phyloP scores from a whole-genome alignment of 2,888 invertebrate species.

The Sipunculus nudus region DNA sequence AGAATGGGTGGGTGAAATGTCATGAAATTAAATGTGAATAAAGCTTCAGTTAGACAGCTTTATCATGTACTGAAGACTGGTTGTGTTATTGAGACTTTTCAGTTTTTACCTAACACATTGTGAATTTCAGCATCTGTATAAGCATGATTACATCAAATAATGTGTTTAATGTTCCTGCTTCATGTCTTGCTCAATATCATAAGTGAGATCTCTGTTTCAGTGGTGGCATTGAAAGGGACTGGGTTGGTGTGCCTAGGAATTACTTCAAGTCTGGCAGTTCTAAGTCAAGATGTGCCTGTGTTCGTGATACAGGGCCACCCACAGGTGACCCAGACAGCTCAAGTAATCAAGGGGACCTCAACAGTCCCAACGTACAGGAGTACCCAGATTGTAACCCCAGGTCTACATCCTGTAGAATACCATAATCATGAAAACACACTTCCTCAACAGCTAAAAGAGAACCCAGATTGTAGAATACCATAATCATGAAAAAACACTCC shows the following conservation, averaged over 20 bases:
- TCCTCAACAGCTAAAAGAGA: too few species aligned
- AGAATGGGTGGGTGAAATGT: too few species aligned
- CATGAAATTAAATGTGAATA: too few species aligned
- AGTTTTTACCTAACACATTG: too few species aligned
- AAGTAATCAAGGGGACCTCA: constrained; percentile 66
- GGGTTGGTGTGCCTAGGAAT: constrained; percentile 90
- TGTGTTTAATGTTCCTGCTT: not conserved
- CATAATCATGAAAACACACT: constrained; percentile 4
- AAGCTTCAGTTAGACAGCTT: too few species aligned
- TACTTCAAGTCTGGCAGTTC: constrained; percentile 76
- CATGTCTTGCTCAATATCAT: not conserved
- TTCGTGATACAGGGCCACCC: constrained; percentile 68
- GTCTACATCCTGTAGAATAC: constrained; percentile 47
- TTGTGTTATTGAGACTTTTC: too few species aligned
- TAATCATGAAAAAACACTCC: too few species aligned
- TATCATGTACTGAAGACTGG: too few species aligned
- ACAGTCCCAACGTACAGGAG: constrained; percentile 66
- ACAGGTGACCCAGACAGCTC: constrained; percentile 40
- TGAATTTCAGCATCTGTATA: not conserved
- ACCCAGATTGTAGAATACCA: too few species aligned
- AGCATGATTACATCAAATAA: not conserved
- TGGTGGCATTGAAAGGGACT: constrained; percentile 86
- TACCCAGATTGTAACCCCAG: constrained; percentile 62
- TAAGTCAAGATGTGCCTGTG: constrained; percentile 83
- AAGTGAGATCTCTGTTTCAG: constrained; percentile 70